These are phyloP conservation scores for Lethenteron camtschaticum DNA, from an alignment of 2,113 vertebrate species.

Conservation along the genomic window DNA sequence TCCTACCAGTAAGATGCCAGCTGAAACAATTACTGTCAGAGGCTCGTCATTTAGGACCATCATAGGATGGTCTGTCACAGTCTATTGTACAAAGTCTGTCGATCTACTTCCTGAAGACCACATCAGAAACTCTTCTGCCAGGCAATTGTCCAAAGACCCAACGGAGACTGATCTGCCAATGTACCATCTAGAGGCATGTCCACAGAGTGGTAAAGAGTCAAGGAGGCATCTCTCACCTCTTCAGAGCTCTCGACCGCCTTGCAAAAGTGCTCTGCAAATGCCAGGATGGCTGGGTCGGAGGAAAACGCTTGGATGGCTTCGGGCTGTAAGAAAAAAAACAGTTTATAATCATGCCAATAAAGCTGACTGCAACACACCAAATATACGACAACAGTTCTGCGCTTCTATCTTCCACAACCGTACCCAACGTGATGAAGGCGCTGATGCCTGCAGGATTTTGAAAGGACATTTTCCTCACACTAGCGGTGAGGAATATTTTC, in stretches of 20 bases:
- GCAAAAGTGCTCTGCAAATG: slow-evolving; percentile 83
- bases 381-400: not conserved
- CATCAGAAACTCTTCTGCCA: too few relatives aligned
- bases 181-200: too few relatives aligned
- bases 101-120: too few relatives aligned
- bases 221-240: slow-evolving; percentile 20
- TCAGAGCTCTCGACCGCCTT: slow-evolving; percentile 49
- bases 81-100: too few relatives aligned
- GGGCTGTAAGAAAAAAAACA: slow-evolving; percentile 28
- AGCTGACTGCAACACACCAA: not conserved
- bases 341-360: not conserved
- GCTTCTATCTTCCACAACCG: not conserved
- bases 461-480: not conserved
- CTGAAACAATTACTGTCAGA: too few relatives aligned
- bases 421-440: not conserved
- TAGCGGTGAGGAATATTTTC: not conserved
- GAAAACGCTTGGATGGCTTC: slow-evolving; percentile 84
- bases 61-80: too few relatives aligned
- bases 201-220: too few relatives aligned
- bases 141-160: too few relatives aligned
- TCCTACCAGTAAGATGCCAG: too few relatives aligned
- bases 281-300: slow-evolving; percentile 68
- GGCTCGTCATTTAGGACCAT: too few relatives aligned
- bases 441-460: not conserved
- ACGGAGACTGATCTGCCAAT: too few relatives aligned